Base-by-base conservation (phyloP, 2,113 vertebrate species). In the Synodontis membranacea region DNA sequence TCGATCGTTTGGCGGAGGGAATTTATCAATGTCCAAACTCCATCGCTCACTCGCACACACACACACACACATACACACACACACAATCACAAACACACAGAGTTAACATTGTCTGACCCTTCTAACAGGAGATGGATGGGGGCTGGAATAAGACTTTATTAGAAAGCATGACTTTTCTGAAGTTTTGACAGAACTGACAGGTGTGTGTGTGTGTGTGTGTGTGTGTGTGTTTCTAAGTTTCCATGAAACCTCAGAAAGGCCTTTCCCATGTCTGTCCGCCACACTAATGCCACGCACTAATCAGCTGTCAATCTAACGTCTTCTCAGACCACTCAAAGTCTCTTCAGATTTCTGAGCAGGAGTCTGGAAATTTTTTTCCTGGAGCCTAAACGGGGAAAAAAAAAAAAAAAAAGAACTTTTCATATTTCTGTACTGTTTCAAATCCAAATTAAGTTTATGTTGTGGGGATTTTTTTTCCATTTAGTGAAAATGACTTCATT, bases 1-100 rank as follows among this genome's bases (percentile, higher is more conserved):
- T 90, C 89, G 89, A 90, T 90, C 37, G 86, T 84, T 89, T 68
- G 84, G 86, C 62, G 82, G 80, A 62, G 84, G 81, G 86, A 90
- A 90, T 90, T 90, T 89, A 90, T 90, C 89, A 90, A 90, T 90
- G 89, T 89, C 89, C 89, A 90, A 75, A 86, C 88, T 88, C 54
- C 42, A 74, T 76, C n/a, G 58, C 85, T 64, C 79, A 62, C 82
- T 86, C 82, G 86, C 84, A 80, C 84, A 86, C 82, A 83, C 72
- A 87, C 81, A 87, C 81, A 66, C 81, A 84, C 60, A 68, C 70
- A 83, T 56, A 46, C 31, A 76, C 72, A 84, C 54, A 79, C 72
- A 87, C 44, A 87, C 72, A 87, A 68, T 79, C 56, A 87, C 54
- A 86, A 54, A 86, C 50, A 72, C 37, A 89, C 50, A 82, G 44